Conservation (phyloP, 2,888 invertebrate species). For the Lepidocyrtinus sp. region DNA sequence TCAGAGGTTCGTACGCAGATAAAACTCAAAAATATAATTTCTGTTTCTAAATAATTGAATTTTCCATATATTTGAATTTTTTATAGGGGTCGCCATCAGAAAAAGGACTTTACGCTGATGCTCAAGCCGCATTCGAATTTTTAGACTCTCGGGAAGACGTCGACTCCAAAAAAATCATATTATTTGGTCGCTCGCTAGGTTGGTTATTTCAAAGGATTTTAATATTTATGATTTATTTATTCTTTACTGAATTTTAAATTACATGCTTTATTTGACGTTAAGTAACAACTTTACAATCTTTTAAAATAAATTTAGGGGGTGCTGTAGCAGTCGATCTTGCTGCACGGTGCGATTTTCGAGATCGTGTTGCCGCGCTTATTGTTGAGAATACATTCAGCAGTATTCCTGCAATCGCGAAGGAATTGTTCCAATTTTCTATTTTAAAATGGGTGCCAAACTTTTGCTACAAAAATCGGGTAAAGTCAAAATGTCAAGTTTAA, state of each 20-base stretch:
- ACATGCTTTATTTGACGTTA: neutral
- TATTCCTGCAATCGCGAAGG: conserved; percentile 92
- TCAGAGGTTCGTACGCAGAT: conserved; percentile 75
- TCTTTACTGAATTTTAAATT: neutral
- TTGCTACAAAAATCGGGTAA: conserved; percentile 93
- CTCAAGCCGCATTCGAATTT: conserved; percentile 89
- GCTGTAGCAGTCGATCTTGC: conserved; percentile 93
- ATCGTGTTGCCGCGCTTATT: conserved; percentile 88
- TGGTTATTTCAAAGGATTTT: conserved; percentile 55
- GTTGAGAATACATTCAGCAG: conserved; percentile 97
- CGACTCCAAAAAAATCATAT: conserved; percentile 86
- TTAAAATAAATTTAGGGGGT: conserved; percentile 78
- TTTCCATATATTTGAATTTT: neutral
- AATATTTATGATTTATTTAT: neutral
- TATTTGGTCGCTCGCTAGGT: conserved; percentile 93
- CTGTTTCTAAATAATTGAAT: neutral
- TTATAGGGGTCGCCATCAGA: conserved; percentile 88
- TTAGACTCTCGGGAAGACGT: conserved; percentile 86
- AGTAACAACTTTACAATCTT: conserved; percentile 44
- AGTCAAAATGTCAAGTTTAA: conserved; percentile 20
- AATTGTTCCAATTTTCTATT: conserved; percentile 83
- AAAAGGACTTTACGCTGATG: conserved; percentile 89
- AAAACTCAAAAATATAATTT: conserved; percentile 15
- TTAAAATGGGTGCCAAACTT: conserved; percentile 84
- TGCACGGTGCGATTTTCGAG: conserved; percentile 82